Base-by-base conservation (phyloP, 2,888 invertebrate genomes). In the Metacarcinus magister region DNA sequence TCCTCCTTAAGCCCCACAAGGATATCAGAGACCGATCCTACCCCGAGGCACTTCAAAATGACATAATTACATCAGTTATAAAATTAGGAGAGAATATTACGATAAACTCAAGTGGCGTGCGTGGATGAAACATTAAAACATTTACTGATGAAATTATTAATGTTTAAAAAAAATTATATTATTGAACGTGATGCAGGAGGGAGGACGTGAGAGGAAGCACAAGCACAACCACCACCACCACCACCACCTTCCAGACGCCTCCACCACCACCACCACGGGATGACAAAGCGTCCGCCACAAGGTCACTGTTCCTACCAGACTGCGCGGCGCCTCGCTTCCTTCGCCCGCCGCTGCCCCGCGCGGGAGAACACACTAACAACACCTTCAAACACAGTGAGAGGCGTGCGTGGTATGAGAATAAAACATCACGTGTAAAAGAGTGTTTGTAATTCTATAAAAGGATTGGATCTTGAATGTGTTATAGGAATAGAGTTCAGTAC, bases 281-380 rank as follows among this genome's bases (percentile, higher is more conserved):
- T 82, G 82, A 82, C 82, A 82, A 82, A 7, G 82, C 82, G 82
- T 32, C 67, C 32, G 8, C 32, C 82, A 82, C 82, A 82, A 82
- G 82, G 82, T 82, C 82, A 82, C 82, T 7, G 32, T 8, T 8
- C 7, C 82, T 32, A 16, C 82, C 82, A 82, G 82, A 82, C 82
- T 82, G 82, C 82, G 82, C 82, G 82, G 82, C 82, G 82, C 82
- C 82, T 28, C 32, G 13, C 82, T 82, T 82, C 82, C 82, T 82
- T 32, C 82, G 28, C 82, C 32, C 32, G 28, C 10, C 8, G 10
- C 82, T 82, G 32, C 82, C 82, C 82, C 32, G 82, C 82, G 32
- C 28, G 32, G 16, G 32, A 82, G 4, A n/a, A 67, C 39, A 39
- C 39, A 1, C 2, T 39, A 39, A 39, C 54, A 39, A 39, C 54